Evolutionary conservation across 2,113 vertebrate species (phyloP).

Genomic region (Alligator mississippiensis): DNA sequence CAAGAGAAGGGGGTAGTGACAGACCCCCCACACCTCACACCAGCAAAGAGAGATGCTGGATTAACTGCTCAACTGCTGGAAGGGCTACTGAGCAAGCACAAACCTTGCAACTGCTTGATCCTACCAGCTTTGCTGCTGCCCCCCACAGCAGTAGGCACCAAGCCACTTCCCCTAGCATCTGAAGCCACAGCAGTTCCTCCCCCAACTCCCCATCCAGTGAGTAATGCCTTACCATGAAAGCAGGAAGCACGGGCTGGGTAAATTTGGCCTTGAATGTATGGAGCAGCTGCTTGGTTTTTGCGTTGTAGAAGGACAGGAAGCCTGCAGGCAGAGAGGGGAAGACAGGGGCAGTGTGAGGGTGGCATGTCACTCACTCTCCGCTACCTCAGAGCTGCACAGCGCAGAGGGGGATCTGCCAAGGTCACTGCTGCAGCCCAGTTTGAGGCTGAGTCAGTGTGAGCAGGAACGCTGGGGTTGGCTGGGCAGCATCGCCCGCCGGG

Average conservation of each 20-base stretch:
- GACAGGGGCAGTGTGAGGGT: not conserved
- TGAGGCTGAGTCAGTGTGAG: no score
- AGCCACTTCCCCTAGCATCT: not conserved
- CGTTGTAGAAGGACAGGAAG: constrained; percentile 92
- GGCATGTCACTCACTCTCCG: not conserved
- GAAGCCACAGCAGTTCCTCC: no score
- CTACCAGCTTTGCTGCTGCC: no score
- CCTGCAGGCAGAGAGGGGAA: constrained; percentile 72
- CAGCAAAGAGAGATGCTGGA: no score
- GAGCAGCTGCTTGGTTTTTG: constrained; percentile 89
- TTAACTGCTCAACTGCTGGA: no score
- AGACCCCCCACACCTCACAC: no score
- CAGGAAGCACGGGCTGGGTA: constrained; percentile 90
- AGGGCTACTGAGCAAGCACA: no score
- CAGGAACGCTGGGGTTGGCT: not conserved
- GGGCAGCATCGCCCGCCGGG: no score
- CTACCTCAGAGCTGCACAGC: not conserved
- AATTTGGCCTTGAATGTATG: constrained; percentile 94
- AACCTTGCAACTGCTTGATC: no score
- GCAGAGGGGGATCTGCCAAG: not conserved
- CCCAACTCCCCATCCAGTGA: not conserved
- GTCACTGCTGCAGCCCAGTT: no score
- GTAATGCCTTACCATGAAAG: constrained; percentile 86
- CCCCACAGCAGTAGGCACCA: not conserved
- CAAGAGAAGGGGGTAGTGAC: not conserved